Evolutionary conservation across 2,888 invertebrate species (phyloP), one percentile per base, ranked within the genome.

Genomic region (Leptinotarsa juncta): DNA sequence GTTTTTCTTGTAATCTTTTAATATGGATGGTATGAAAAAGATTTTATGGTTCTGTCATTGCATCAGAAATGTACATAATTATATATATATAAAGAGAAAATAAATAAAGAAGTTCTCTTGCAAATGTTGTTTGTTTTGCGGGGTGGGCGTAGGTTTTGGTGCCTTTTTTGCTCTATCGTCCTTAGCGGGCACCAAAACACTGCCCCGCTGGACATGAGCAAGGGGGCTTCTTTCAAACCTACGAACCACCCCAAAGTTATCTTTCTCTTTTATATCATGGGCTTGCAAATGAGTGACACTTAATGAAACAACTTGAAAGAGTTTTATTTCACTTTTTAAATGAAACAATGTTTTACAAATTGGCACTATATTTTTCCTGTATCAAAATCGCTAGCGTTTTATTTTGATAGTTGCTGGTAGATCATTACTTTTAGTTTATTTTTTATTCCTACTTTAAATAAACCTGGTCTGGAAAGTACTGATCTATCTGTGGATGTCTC

Each of bases 101-200:
- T 77, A 79, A 87, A 87, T 88, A 88, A 88, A 88, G 87, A 87
- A 88, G 87, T 88, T 88, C 88, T 88, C 88, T 88, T 88, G 88
- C 88, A 83, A 85, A 81, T 83, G 83, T 83, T 76, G 88, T 78
- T 81, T 89, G 87, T 82, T 82, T 82, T 80, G 86, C 87, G 87
- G 87, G 88, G 87, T 86, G 87, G 87, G 85, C 86, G 88, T 86
- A 87, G 88, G 87, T 91, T 91, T 91, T 91, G 91, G 91, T 91
- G 91, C 88, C 87, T 86, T 86, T 86, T 84, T 87, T 88, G 88
- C 87, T 87, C 86, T 84, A 49, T 42, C 85, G 87, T 86, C 86
- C 86, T 84, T 86, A 86, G 87, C 87, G 88, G 88, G 88, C 88
- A 88, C 88, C 88, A 88, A 88, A 88, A 88, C 88, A 86, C 87